These are phyloP conservation scores for Clarias batrachus DNA, from an alignment of 2,113 vertebrate genomes.

Conservation along the genomic window DNA sequence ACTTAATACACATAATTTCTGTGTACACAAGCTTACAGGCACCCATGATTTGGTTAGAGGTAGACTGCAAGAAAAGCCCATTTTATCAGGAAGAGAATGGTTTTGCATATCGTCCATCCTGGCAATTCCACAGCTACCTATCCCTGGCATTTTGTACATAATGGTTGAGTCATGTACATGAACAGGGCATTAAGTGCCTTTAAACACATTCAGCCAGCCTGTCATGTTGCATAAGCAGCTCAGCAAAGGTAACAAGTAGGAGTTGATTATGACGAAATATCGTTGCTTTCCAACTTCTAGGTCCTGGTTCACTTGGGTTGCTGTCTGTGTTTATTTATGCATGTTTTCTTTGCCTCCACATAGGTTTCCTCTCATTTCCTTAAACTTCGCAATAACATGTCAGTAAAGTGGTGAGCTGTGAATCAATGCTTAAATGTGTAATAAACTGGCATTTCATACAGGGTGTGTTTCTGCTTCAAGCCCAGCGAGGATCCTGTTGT, in stretches of 20 bases:
- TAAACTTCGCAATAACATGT: neutral
- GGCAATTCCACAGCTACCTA: neutral
- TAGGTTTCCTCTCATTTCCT: neutral
- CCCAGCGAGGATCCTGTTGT: neutral
- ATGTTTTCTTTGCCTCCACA: neutral
- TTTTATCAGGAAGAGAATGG: neutral
- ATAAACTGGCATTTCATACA: neutral
- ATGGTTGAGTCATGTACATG: too few relatives aligned
- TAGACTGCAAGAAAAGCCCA: neutral
- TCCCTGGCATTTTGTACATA: neutral
- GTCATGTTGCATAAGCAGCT: neutral
- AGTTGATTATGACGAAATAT: neutral
- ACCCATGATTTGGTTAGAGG: neutral
- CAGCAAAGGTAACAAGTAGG: neutral
- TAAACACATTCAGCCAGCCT: neutral
- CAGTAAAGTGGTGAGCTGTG: neutral
- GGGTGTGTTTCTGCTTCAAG: neutral
- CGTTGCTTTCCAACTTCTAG: neutral
- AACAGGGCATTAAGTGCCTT: neutral
- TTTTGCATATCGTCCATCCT: neutral
- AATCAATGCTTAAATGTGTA: neutral
- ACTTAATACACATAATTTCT: neutral
- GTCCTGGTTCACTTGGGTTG: neutral
- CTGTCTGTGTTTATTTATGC: neutral
- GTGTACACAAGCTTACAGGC: neutral